Evolutionary conservation across 64 coral and sea anemone genomes (phyloP).

Genomic region (Platygyra sinensis): DNA sequence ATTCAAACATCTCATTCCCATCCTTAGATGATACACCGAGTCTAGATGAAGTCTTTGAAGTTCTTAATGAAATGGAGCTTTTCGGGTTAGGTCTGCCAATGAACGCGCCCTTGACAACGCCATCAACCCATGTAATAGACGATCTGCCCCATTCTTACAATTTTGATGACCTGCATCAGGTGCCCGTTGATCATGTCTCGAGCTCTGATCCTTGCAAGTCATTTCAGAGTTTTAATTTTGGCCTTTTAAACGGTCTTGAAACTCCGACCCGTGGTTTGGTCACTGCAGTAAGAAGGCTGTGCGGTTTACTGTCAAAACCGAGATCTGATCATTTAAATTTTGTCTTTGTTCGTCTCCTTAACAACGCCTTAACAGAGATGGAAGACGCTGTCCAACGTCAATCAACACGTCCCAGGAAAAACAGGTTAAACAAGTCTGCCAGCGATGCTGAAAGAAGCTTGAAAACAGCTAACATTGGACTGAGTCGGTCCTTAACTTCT

Average conservation of each 20-base stretch:
- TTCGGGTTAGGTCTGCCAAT: not conserved
- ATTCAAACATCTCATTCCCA: not conserved
- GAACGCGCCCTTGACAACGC: not conserved
- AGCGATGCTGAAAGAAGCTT: not conserved
- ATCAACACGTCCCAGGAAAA: not conserved
- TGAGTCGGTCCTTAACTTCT: not conserved
- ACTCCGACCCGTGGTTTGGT: conserved; percentile 10
- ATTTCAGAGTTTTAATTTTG: conserved; percentile 2
- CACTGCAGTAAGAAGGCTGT: conserved; percentile 19
- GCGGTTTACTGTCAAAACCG: conserved; percentile 9
- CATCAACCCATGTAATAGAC: not conserved
- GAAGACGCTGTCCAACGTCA: not conserved
- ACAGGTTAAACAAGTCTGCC: not conserved
- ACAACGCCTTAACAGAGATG: conserved; percentile 40
- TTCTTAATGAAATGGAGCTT: conserved; percentile 3
- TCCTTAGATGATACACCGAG: not conserved
- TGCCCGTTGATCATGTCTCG: not conserved
- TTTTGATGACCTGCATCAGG: not conserved
- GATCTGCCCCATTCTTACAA: not conserved
- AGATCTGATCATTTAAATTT: conserved; percentile 18
- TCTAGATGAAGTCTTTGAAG: conserved; percentile 9
- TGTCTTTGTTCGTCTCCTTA: conserved; percentile 11
- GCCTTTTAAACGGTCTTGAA: not conserved
- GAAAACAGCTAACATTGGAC: not conserved
- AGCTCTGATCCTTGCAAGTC: not conserved